Base-by-base conservation (phyloP, 2,888 invertebrate genomes). In the Drosophila leonis region DNA sequence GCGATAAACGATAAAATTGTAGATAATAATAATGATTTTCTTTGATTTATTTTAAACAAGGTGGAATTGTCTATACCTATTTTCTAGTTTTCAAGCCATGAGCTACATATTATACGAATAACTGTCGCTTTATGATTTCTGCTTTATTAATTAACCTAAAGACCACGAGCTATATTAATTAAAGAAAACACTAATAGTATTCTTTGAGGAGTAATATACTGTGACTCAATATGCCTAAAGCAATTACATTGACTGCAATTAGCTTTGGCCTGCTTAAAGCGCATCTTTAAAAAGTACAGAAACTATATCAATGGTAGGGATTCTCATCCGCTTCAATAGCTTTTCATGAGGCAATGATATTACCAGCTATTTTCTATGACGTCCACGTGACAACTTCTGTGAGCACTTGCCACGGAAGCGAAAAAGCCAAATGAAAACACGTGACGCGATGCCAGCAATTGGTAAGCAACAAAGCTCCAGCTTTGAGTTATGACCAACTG, bases 371-470 rank as follows among this genome's bases (percentile, higher is more conserved):
- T 83, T 86, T 59, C 81, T 75, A 49, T 75, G 75, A 80, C 57
- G 71, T 55, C 75, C 75, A 86, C 77, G 80, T 89, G 90, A 84
- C 88, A 89, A 84, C 71, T 73, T 59, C 68, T 51, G 18, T 70
- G 64, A 71, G 76, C 69, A 72, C 76, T 82, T 73, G 59, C 61
- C 74, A 68, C 52, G 24, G 70, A 78, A 72, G 55, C 67, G 65
- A 54, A 46, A 54, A 63, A 81, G 65, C 73, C 84, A 87, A 90
- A 85, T 81, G 90, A 86, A 81, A 90, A 76, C 86, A 88, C 88
- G 88, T 86, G 88, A 88, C 78, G 74, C 80, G 63, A 61, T 68
- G 57, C 56, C 46, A 48, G 72, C 88, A 87, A 89, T 85, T 88
- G 84, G 81, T 88, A 79, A 80, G 80, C 88, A 85, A 82, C 82